Conservation (phyloP, 2,113 vertebrate genomes). For the Limnothrissa miodon region DNA sequence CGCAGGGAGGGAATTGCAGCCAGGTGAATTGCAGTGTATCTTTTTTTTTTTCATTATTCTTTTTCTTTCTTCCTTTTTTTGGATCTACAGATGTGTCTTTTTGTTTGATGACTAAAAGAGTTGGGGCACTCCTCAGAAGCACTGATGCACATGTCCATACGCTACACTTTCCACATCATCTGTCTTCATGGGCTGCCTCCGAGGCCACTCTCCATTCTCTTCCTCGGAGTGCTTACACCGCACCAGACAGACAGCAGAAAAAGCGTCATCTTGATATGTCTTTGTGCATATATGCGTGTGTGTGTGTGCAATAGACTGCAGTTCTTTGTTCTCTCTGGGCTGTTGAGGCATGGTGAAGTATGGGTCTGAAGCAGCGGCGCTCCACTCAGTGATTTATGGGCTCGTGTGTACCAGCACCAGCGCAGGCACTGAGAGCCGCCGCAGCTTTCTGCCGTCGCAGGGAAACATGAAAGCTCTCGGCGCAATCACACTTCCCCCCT, state of each 20-base stretch:
- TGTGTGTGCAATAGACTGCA: slow-evolving; percentile 2
- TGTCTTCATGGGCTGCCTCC: neutral
- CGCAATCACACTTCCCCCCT: neutral
- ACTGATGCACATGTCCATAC: neutral
- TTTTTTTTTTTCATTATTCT: too few relatives aligned
- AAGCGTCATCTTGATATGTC: slow-evolving; percentile 2
- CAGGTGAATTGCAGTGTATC: neutral
- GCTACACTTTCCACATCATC: neutral
- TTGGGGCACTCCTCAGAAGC: neutral
- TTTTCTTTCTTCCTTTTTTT: too few relatives aligned
- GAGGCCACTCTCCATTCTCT: neutral
- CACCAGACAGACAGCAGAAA: neutral
- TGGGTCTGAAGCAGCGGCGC: neutral
- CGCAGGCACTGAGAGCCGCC: neutral
- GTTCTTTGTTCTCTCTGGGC: neutral
- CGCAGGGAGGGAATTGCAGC: neutral
- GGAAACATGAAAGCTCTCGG: neutral
- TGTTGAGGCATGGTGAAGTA: neutral
- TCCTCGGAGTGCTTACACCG: neutral
- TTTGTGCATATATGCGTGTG: neutral
- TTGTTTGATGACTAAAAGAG: neutral
- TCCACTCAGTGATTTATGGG: neutral
- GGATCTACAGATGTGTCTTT: neutral
- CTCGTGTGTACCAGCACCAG: neutral
- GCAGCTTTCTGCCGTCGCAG: neutral